phyloP scores from a whole-genome alignment of 2,113 vertebrate species.

The Gavialis gangeticus region DNA sequence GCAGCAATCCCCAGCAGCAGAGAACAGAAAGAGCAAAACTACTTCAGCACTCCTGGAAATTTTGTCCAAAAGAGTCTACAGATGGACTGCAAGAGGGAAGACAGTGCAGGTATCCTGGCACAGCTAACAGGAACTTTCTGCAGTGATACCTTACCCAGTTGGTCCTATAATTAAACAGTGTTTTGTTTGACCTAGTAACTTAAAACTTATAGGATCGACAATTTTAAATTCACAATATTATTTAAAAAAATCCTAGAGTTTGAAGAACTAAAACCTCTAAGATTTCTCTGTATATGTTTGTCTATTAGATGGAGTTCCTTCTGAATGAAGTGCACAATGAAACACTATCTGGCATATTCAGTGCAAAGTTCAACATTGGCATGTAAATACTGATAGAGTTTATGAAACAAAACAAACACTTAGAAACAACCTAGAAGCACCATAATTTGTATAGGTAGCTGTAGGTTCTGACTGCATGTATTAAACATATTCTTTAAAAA shows the following conservation, averaged over 20 bases:
- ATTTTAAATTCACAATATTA: background rate
- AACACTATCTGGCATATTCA: background rate
- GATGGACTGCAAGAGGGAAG: fast-evolving
- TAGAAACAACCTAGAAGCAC: background rate
- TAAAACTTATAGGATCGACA: background rate
- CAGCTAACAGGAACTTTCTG: fast-evolving
- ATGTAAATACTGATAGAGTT: background rate
- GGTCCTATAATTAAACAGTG: fast-evolving
- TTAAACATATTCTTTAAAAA: background rate
- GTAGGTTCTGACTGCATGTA: no score
- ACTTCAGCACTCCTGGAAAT: no score
- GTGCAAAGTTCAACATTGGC: background rate
- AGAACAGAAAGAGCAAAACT: no score
- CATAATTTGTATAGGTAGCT: background rate
- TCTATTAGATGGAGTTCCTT: background rate
- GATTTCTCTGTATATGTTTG: background rate
- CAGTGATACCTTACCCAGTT: fast-evolving
- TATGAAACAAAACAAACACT: background rate
- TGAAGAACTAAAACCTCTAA: background rate
- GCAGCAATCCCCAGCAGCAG: no score
- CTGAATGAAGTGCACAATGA: no score
- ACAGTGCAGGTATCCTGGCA: background rate
- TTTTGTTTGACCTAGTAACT: background rate
- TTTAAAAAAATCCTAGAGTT: background rate
- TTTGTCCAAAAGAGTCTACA: no score